Base-by-base conservation (phyloP, 2,113 vertebrate genomes). In the Hystrix brachyura region DNA sequence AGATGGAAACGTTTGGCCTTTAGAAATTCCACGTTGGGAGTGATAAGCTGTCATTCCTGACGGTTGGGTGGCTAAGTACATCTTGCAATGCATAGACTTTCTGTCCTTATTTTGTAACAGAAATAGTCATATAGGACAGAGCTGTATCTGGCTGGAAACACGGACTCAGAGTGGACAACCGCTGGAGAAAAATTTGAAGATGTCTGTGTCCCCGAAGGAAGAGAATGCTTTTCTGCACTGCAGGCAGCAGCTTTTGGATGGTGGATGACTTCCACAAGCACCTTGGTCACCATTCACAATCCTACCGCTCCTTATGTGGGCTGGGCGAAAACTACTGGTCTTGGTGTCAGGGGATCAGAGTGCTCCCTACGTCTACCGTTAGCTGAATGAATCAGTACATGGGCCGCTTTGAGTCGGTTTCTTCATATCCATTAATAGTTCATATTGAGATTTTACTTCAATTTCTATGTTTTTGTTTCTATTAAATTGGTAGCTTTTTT, bases 161-260 rank as follows among this genome's bases (percentile, higher is more conserved):
- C 3, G 81, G 27, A 46, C 23, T 80, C 9, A 27, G 79, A 62
- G 38, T 34, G 19, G 9, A 12, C 6, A n/a, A 59, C 7, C 69
- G 5, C 9, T 57, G 7, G 27, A 94, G 27, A 78, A 19, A 1
- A 29, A 72, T 8, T 62, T 81, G 7, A 55, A 88, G 34, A n/a
- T 51, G 1, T 1, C 74, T 76, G 12, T 59, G 38, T n/a, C 34
- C 3, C 0, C 55, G 53, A 88, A 32, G 46, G 23, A 89, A 69
- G 23, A 69, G 12, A 46, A 76, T 0, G 0, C 46, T 7, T 8
- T n/a, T 12, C 21, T 43, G 18, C 6, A 0, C 7, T 55, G 2
- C 51, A 2, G 23, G 19, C 15, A 71, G 15, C 0, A 67, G 6
- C 4, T 88, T 86, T 88, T 29, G 5, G 29, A 64, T 23, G 23